Evolutionary conservation across 2,888 invertebrate species (phyloP), one percentile per base, ranked within the genome.

Genomic region (Acanthoscelides obtectus): DNA sequence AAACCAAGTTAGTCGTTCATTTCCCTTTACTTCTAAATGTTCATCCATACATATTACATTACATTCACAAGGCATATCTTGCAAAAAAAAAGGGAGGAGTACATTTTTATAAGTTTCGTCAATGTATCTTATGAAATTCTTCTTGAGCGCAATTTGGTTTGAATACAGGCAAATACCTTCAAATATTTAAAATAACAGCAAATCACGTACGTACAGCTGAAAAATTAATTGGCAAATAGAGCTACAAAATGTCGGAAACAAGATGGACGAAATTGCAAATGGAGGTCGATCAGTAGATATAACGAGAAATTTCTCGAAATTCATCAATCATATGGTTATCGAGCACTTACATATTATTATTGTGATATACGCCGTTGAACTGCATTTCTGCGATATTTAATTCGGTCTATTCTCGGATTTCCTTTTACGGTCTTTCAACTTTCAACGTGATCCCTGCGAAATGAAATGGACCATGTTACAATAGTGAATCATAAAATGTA

Each of bases 341-440:
- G 96, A 95, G 2, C 98, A 98, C 86, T 99, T 95, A 85, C 98
- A 98, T 71, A 77, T 84, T 83, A 77, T 84, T 83, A 79, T 84
- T 85, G 75, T 84, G 85, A 81, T 84, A 86, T 78, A 85, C 85
- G 83, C 86, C 86, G 80, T 83, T 85, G 82, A 85, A 87, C 86
- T 87, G 86, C 84, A 85, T 86, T 79, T 73, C 82, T 85, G 82
- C 84, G 83, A 45, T 45, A 17, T 45, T 45, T 45, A 45, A 45
- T 45, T 45, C 45, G 5, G 12, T 45, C 45, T 45, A 45, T 12
- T 45, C 45, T 45, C 17, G 45, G 45, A 12, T 45, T 45, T 45
- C 45, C 45, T 45, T 45, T 45, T 45, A 45, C 45, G 45, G 45
- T 45, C 25, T 25, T n/a, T 25, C 27, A 66, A 70, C 25, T 25